Conservation (phyloP, 2,888 invertebrate genomes). For the Spodoptera littoralis region DNA sequence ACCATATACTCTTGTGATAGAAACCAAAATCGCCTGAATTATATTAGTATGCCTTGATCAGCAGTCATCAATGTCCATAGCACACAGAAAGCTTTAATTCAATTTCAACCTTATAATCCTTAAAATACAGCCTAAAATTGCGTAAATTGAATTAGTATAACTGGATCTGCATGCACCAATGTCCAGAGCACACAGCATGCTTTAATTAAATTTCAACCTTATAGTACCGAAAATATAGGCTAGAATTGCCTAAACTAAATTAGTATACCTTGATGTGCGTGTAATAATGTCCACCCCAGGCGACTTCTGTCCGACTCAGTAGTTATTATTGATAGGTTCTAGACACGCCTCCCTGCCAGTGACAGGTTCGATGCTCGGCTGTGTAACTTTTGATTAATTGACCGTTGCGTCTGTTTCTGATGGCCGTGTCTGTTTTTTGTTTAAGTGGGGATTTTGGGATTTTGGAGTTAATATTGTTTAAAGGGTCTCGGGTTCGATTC, state of each 20-base stretch:
- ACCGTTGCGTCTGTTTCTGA: conserved; percentile 34
- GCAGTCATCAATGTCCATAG: not conserved
- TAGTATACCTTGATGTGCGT: not conserved
- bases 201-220: no score
- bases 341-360: conserved; percentile 46
- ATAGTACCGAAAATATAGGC: no score
- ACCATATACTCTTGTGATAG: no score
- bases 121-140: no score
- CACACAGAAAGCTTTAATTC: no score
- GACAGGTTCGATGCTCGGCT: conserved; percentile 46
- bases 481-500: no score
- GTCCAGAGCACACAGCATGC: no score
- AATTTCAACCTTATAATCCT: no score
- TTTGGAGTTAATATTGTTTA: no score
- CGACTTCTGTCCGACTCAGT: conserved; percentile 17
- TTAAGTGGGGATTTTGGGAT: no score
- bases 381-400: conserved; percentile 49
- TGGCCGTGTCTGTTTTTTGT: not conserved
- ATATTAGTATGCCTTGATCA: not conserved
- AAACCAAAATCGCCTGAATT: not conserved
- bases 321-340: conserved; percentile 36
- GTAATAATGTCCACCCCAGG: conserved; percentile 9
- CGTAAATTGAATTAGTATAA: no score
- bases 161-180: no score
- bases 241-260: not conserved